Evolutionary conservation across 1,140 invertebrate species (phyloP).

Genomic region (Rhopalosiphum maidis): DNA sequence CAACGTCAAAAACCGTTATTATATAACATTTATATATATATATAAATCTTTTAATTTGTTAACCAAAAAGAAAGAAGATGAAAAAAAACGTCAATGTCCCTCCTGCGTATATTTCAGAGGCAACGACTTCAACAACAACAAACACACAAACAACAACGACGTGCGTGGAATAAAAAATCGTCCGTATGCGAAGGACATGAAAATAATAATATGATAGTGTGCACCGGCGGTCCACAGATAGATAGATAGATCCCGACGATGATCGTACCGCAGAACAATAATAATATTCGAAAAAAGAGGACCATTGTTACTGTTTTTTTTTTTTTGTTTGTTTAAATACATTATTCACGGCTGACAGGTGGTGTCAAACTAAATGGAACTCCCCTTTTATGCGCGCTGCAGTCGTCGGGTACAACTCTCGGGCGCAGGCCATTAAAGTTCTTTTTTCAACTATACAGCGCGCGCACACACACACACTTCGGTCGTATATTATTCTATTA

Average conservation of each 20-base stretch:
- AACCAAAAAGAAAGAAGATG: neutral
- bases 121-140: neutral
- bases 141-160: neutral
- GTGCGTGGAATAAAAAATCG: constrained; percentile 43
- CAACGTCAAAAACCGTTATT: constrained; percentile 26
- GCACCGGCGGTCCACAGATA: neutral
- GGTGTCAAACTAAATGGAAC: constrained; percentile 54
- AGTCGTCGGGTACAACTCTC: neutral
- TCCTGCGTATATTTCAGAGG: neutral
- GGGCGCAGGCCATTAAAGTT: constrained; percentile 42
- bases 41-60: constrained; percentile 32
- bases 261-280: constrained; percentile 43
- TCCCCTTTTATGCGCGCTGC: constrained; percentile 37
- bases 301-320: constrained; percentile 44
- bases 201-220: constrained; percentile 29
- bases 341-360: constrained; percentile 57
- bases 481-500: neutral
- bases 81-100: neutral
- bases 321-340: constrained; percentile 48
- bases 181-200: constrained; percentile 3
- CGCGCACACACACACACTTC: neutral
- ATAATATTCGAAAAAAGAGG: constrained; percentile 49
- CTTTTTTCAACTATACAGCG: constrained; percentile 28
- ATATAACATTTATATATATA: neutral
- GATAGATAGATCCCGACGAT: constrained; percentile 20